phyloP scores from a whole-genome alignment of 2,888 invertebrate species.

The Plutella xylostella region DNA sequence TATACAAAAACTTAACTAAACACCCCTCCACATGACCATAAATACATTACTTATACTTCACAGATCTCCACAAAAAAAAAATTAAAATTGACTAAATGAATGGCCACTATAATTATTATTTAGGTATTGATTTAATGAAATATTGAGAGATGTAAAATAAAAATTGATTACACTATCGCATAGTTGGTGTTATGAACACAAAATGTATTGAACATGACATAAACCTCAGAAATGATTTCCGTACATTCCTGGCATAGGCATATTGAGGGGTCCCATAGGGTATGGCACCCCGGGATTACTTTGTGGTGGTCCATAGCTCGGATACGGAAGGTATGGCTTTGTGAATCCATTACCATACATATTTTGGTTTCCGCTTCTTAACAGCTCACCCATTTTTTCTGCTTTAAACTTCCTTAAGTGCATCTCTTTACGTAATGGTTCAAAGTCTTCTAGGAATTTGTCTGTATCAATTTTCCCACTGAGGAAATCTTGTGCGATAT shows the following conservation, averaged over 20 bases:
- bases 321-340: slow-evolving; percentile 56
- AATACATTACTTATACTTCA: too few species aligned
- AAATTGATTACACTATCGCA: too few species aligned
- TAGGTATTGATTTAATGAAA: too few species aligned
- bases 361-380: slow-evolving; percentile 50
- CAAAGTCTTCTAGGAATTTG: slow-evolving; percentile 87
- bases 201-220: too few species aligned
- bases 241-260: slow-evolving; percentile 76
- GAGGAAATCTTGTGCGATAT: slow-evolving; percentile 82
- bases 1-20: too few species aligned
- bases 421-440: slow-evolving; percentile 73
- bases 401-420: slow-evolving; percentile 86
- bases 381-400: slow-evolving; percentile 89
- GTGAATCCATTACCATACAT: slow-evolving; percentile 47
- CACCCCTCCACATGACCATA: too few species aligned
- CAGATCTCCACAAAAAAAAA: too few species aligned
- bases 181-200: too few species aligned
- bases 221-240: slow-evolving; percentile 50
- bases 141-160: too few species aligned
- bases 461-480: slow-evolving; percentile 80
- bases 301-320: slow-evolving; percentile 50
- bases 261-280: slow-evolving; percentile 69
- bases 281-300: slow-evolving; percentile 69
- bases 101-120: too few species aligned
- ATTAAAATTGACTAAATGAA: too few species aligned